Base-by-base conservation (phyloP, 1,140 invertebrate genomes). In the honey bee (Apis mellifera) region DNA sequence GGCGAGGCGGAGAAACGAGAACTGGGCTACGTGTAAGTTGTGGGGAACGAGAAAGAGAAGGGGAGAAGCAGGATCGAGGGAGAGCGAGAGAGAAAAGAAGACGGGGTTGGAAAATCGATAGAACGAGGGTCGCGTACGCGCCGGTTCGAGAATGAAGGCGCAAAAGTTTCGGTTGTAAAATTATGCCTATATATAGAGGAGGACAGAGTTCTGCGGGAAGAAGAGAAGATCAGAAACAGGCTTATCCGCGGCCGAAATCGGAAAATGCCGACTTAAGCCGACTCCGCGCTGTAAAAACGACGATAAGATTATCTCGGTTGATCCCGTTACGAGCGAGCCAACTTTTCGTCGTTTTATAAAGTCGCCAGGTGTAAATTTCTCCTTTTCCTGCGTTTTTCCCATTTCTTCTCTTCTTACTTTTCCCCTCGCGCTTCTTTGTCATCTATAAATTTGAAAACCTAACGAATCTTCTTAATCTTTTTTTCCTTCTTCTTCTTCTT, bases 121-220 rank as follows among this genome's bases (percentile, higher is more conserved):
- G 82, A 69, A 87, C 82, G 83, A 74, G 77, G 82, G 73, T 84
- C 79, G 78, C 48, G 78, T 80, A 73, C 71, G 55, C 79, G 71
- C 70, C 21, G 32, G 62, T 23, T 66, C 70, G 85, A 82, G 84
- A 87, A 87, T 57, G 85, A 82, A 87, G 86, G 83, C 70, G 78
- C 86, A 87, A 87, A 88, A 88, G 77, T 88, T 84, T 88, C 74
- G 83, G 78, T 64, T 71, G 78, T 87, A 84, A 82, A 87, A 87
- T 86, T 82, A 69, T 82, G 72, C 52, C 55, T 70, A 75, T 64
- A 48, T n/a, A n/a, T n/a, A n/a, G 65, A 62, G 68, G 73, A 54
- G 65, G 76, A 82, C 72, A n/a, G 23, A 55, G 32, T 32, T 32
- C 32, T 3, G 26, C 32, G 32, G 32, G 32, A 32, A 32, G 42